phyloP scores from a whole-genome alignment of 2,888 invertebrate species.

The Lydus trimaculatus region DNA sequence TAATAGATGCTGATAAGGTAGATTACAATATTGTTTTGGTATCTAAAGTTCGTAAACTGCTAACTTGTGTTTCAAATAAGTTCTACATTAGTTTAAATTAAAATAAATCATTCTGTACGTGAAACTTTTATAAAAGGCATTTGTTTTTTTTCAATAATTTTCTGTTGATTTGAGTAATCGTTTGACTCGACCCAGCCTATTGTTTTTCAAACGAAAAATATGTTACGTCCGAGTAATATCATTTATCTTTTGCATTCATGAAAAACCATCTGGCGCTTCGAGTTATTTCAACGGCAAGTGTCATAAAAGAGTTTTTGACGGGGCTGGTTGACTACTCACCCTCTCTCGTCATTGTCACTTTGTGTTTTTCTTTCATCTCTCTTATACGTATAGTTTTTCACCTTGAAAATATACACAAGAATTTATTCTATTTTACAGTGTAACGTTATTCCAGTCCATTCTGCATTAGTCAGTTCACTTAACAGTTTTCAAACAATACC shows the following conservation, averaged over 20 bases:
- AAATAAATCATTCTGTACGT: background rate
- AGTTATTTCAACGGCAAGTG: slow-evolving; percentile 31
- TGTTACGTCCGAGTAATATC: slow-evolving; percentile 26
- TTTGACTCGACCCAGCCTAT: background rate
- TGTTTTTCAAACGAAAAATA: slow-evolving; percentile 12
- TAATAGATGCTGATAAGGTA: too few species aligned
- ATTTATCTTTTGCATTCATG: slow-evolving; percentile 33
- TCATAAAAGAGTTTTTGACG: slow-evolving; percentile 33
- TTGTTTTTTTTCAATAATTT: background rate
- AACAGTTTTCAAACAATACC: slow-evolving; percentile 37
- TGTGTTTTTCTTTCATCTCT: background rate
- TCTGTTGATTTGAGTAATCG: background rate
- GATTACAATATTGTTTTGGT: too few species aligned
- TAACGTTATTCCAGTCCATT: slow-evolving; percentile 44
- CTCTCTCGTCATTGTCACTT: background rate
- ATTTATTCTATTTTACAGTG: background rate
- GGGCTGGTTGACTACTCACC: background rate
- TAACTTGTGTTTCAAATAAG: too few species aligned
- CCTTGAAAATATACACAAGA: background rate
- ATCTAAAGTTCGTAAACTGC: too few species aligned
- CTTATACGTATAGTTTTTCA: background rate
- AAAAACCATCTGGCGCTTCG: slow-evolving; percentile 30
- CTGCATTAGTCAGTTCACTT: slow-evolving; percentile 46
- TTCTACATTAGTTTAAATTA: too few species aligned
- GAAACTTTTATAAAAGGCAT: background rate